Base-by-base conservation (phyloP, 2,888 invertebrate genomes). In the Tinea pellionella region DNA sequence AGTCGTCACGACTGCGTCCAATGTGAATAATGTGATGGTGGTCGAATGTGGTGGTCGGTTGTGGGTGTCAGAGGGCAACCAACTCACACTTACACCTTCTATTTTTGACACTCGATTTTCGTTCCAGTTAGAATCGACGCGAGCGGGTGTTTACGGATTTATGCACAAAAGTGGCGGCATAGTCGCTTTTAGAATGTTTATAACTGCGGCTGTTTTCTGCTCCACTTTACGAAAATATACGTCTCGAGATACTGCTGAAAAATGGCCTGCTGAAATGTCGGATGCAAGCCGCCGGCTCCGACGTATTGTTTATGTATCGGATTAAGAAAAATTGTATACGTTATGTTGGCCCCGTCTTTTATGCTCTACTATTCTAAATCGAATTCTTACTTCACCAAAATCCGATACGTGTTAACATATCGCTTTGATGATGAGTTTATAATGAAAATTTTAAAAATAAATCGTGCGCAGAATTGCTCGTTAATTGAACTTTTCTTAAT, bases 141-240 rank as follows among this genome's bases (percentile, higher is more conserved):
- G 61, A 68, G 66, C 69, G 30, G 55, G 57, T 65, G 63, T 64
- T 67, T 70, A 68, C 68, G 66, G 69, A 73, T 73, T 68, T 72
- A 74, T 63, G 65, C 70, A 70, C 68, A 69, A 70, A 73, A 69
- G 67, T 68, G 72, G 67, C 67, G 66, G 65, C 68, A 66, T 69
- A 67, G 59, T 60, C 60, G 60, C 61, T 42, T 65, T 66, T 65
- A 65, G 67, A 69, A 73, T 80, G 79, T 80, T 80, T 78, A 80
- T 70, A 73, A 68, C 64, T 67, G 65, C 62, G 64, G 59, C 69
- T 69, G 66, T 64, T 65, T 62, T 47, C 61, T 65, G 78, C 64
- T 74, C 81, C 72, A 81, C 75, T 77, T 80, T 74, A 79, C 80
- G 61, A 70, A 80, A 78, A 79, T 78, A 81, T 68, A 70, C 74